phyloP scores from a whole-genome alignment of 2,888 invertebrate species.

The Chironomus riparius region DNA sequence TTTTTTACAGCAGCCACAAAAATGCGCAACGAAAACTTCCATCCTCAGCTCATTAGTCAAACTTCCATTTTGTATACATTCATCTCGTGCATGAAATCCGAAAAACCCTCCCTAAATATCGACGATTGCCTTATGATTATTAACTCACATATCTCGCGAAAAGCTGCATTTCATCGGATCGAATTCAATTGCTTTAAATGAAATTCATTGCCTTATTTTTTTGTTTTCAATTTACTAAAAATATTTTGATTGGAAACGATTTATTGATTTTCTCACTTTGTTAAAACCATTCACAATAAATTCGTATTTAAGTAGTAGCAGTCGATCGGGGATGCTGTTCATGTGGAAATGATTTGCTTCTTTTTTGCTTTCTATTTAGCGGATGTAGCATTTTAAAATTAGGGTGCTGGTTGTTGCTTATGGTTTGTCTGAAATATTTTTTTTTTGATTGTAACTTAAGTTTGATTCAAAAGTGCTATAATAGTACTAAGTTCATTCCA shows the following conservation, averaged over 20 bases:
- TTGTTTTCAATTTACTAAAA: slow-evolving; percentile 13
- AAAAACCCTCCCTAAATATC: slow-evolving; percentile 14
- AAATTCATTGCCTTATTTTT: background rate
- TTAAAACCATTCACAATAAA: too few relatives aligned
- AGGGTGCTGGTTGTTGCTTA: too few relatives aligned
- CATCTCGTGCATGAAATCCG: background rate
- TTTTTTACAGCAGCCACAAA: too few relatives aligned
- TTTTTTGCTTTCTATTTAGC: background rate
- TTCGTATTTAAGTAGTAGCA: background rate
- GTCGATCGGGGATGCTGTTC: background rate
- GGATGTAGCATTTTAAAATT: too few relatives aligned
- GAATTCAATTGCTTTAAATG: background rate
- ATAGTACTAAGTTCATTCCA: too few relatives aligned
- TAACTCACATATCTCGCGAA: background rate
- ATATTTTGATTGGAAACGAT: slow-evolving; percentile 26
- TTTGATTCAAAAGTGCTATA: too few relatives aligned
- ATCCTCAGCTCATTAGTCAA: background rate
- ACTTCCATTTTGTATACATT: background rate
- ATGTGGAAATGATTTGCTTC: slow-evolving; percentile 13
- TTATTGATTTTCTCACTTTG: slow-evolving; percentile 11
- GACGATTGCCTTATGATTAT: background rate
- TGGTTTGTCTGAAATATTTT: background rate
- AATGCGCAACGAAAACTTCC: too few relatives aligned
- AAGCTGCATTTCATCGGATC: background rate
- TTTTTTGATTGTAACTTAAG: too few relatives aligned